These are phyloP conservation scores for Agrochola circellaris DNA, from an alignment of 2,888 invertebrate species.

Conservation along the genomic window DNA sequence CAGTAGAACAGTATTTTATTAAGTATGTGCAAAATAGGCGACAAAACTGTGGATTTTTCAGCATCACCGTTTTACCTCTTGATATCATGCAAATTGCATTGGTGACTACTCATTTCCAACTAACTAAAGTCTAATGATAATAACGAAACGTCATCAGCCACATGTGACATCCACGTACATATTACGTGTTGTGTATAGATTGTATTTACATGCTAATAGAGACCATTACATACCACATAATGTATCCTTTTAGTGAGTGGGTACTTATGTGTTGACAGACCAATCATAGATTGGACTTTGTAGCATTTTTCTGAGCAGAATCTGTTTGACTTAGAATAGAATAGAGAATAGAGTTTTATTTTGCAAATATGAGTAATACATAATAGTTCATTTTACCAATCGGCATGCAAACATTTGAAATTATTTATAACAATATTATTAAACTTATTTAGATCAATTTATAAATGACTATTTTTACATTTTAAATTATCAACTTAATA, in stretches of 20 bases:
- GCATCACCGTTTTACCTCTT: background rate
- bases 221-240: slow-evolving; percentile 34
- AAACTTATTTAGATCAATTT: too few species aligned
- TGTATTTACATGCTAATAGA: slow-evolving; percentile 46
- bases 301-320: background rate
- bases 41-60: background rate
- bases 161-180: slow-evolving; percentile 7
- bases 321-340: too few species aligned
- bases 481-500: too few species aligned
- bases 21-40: background rate
- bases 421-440: too few species aligned
- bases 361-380: too few species aligned
- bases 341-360: too few species aligned
- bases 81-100: slow-evolving; percentile 5
- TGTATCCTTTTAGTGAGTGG: slow-evolving; percentile 27
- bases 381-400: too few species aligned
- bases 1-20: background rate
- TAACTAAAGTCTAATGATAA: slow-evolving; percentile 32
- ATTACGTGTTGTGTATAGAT: slow-evolving; percentile 18
- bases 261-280: slow-evolving; percentile 20
- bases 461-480: too few species aligned
- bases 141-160: slow-evolving; percentile 27
- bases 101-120: slow-evolving; percentile 2
- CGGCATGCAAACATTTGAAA: too few species aligned
- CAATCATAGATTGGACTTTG: slow-evolving; percentile 11